Evolutionary conservation across 2,797 vertebrate genomes (phyloP), one percentile per base, ranked within the genome.

Genomic region (Leptatherina wallacei): DNA sequence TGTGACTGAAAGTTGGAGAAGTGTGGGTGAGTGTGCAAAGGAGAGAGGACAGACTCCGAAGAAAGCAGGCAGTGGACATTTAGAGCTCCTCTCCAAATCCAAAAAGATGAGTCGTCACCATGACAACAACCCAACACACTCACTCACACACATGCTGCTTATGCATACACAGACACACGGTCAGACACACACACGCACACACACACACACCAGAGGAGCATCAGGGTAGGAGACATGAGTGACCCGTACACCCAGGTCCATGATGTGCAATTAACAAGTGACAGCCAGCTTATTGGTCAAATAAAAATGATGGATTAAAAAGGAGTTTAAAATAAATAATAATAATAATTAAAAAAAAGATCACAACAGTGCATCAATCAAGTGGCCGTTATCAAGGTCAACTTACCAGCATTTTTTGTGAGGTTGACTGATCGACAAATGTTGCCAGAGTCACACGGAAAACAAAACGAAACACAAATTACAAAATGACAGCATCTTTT

Each of bases 391-490:
- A 92, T 93, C 90, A 93, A 93, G 85, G 88, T 91, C 82, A 86
- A 95, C 95, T 95, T 95, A 95, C 95, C 95, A 95, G 95, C 95
- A 95, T 95, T 95, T 95, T 95, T 94, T 95, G 95, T 86, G 95
- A 95, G 89, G 95, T 95, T 90, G 95, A 95, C 95, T 95, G 94
- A 95, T 93, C 91, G 94, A 94, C 92, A 95, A 92, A 94, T 93
- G 93, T 95, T 88, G 92, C 93, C 95, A 95, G 94, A 95, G 91
- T 94, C 91, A 95, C 93, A 94, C 92, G 92, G 92, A 93, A 94
- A 93, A 93, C 91, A 94, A 93, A 94, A 94, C 58, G 92, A 92
- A 94, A 94, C 90, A 94, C 91, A 95, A 94, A 94, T 94, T 94
- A 95, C 92, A 92, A 93, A 92, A 89, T 92, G 91, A 87, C 89